Percentiles rank a stretch among this genome's conserved stretches.
Conservation (phyloP, 2,113 vertebrate species). For the Elanus axillaris region DNA sequence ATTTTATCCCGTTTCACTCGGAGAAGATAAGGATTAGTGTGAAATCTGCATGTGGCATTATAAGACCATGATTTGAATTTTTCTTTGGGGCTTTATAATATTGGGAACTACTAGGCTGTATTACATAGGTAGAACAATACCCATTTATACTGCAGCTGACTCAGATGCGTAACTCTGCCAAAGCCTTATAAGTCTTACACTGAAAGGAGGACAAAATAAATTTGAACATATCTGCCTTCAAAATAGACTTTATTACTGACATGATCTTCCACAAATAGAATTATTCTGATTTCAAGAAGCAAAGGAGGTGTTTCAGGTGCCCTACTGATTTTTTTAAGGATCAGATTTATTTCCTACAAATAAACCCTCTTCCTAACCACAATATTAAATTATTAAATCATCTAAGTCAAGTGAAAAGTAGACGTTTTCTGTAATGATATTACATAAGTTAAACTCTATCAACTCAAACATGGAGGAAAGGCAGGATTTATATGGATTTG, state of each 20-base stretch:
- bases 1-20: conserved; percentile 22
- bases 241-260: not conserved
- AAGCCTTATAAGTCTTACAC: conserved; percentile 6
- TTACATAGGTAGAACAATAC: not conserved
- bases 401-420: conserved; percentile 17
- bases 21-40: conserved; percentile 35
- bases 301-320: not conserved
- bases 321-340: not conserved
- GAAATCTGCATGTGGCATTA: conserved; percentile 23
- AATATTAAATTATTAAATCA: conserved; percentile 22
- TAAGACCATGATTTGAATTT: conserved; percentile 9
- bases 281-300: not conserved
- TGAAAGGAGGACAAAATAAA: not conserved
- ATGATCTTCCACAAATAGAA: not conserved
- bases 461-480: not conserved
- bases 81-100: not conserved
- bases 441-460: conserved; percentile 20
- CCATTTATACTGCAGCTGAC: conserved; percentile 16
- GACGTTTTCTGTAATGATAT: not conserved
- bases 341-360: conserved; percentile 1
- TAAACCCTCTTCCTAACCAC: conserved; percentile 12
- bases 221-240: not conserved
- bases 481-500: conserved; percentile 7
- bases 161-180: not conserved
- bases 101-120: not conserved